Percentiles rank a stretch among this genome's conserved stretches.
phyloP scores from a whole-genome alignment of 2,888 invertebrate genomes.

The Campoplex nolae region DNA sequence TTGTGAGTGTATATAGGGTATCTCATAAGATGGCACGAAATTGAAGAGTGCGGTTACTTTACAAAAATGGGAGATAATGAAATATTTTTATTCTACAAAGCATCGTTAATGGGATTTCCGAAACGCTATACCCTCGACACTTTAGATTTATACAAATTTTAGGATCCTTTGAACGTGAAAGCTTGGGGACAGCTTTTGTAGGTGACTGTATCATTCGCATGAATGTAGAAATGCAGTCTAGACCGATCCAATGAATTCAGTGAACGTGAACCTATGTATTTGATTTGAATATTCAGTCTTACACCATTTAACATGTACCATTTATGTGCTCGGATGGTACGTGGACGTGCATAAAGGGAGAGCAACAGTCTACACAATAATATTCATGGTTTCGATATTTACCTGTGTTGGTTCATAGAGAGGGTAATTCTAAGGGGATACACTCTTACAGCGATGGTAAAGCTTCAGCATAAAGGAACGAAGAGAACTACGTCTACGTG shows the following conservation, averaged over 20 bases:
- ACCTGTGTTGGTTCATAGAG: slow-evolving; percentile 28
- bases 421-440: not conserved
- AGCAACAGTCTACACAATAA: slow-evolving; percentile 32
- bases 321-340: slow-evolving; percentile 26
- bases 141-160: not conserved
- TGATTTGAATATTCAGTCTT: slow-evolving; percentile 26
- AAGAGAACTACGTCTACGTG: slow-evolving; percentile 18
- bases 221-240: not conserved
- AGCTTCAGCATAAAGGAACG: slow-evolving; percentile 35
- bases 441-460: slow-evolving; percentile 15
- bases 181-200: not conserved
- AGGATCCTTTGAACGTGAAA: not conserved
- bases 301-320: slow-evolving; percentile 26
- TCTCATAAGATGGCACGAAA: not conserved
- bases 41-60: no score
- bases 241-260: slow-evolving; percentile 26
- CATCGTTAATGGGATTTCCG: not conserved
- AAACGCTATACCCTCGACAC: not conserved
- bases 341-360: slow-evolving; percentile 1
- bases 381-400: slow-evolving; percentile 13
- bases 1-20: not conserved
- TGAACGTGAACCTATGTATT: slow-evolving; percentile 12
- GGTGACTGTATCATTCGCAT: not conserved
- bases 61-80: not conserved
- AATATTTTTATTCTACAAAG: not conserved